Evolutionary conservation across 2,888 invertebrate species (phyloP).

Genomic region (Ecliptopera silaceata): DNA sequence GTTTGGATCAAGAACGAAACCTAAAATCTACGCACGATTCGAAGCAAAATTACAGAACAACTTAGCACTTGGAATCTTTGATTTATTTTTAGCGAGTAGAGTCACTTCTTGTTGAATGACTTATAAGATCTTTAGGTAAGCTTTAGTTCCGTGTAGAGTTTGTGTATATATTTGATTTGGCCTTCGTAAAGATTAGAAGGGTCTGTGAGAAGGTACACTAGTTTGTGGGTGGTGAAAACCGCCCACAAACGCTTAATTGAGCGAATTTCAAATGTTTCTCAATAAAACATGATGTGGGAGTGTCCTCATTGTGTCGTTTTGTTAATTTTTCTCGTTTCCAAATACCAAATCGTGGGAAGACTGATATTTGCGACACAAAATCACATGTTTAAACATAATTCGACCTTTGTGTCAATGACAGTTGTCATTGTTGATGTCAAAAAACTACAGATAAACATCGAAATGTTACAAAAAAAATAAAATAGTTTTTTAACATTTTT

Average conservation of each 20-base stretch:
- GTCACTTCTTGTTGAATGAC: too few relatives aligned
- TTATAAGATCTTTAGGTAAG: too few relatives aligned
- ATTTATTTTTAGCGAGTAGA: too few relatives aligned
- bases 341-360: slow-evolving; percentile 15
- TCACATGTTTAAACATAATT: not conserved
- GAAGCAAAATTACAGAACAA: too few relatives aligned
- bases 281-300: slow-evolving; percentile 15
- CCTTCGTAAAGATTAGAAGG: slow-evolving; percentile 6
- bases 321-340: slow-evolving; percentile 2
- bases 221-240: not conserved
- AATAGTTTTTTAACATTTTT: too few relatives aligned
- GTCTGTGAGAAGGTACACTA: not conserved
- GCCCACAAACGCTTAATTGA: slow-evolving; percentile 4
- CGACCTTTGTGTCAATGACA: not conserved
- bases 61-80: too few relatives aligned
- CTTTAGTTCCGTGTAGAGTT: not conserved
- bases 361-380: slow-evolving; percentile 11
- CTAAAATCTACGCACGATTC: too few relatives aligned
- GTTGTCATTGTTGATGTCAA: too few relatives aligned
- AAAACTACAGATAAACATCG: too few relatives aligned
- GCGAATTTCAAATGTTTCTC: slow-evolving; percentile 4
- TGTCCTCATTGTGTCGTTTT: not conserved
- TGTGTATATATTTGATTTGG: not conserved
- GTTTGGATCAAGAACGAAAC: too few relatives aligned
- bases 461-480: too few relatives aligned